Evolutionary conservation across 2,797 vertebrate genomes (phyloP), one percentile per base, ranked within the genome.

Genomic region (Cyprinodon diabolis): DNA sequence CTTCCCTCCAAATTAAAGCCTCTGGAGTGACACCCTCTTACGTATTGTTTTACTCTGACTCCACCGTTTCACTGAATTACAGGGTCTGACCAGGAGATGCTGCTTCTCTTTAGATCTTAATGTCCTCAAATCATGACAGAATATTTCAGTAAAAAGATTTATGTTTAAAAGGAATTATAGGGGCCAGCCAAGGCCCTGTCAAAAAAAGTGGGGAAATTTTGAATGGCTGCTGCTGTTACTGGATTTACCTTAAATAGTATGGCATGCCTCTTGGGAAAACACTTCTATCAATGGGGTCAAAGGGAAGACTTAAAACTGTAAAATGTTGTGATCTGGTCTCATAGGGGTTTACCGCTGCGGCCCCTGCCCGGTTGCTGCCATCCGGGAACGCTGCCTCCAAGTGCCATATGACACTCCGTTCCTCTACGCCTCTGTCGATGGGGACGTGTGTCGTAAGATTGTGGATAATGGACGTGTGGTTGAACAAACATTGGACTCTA

Each of bases 351-450:
- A 85, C 76, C 91, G 92, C 92, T 97, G 96, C 0, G 96, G 96
- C 1, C 96, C 96, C 3, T 94, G 95, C 69, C 95, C 96, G 0
- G 94, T 95, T 17, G 91, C 48, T 60, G 96, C 95, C 74, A 86
- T 97, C 76, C 94, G 90, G 60, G 90, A 85, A 43, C 92, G 84
- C 4, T 85, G 91, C 19, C 76, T 96, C 12, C 6, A 79, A 1
- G 75, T 94, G 66, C 89, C 60, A 6, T 95, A 92, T 0, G 95
- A 97, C 82, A 78, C 94, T 0, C 66, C 90, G 0, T 97, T 97
- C 47, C 75, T 94, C 45, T 96, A 95, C 21, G 94, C 96, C 25
- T 94, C 95, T 78, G 95, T 97, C 68, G 96, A 96, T 1, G 96
- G 95, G 0, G 94, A 96, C 78, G 89, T 93, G 0, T 67, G 94